These are phyloP conservation scores for Callimorpha dominula DNA, from an alignment of 2,888 invertebrate species.

Conservation along the genomic window DNA sequence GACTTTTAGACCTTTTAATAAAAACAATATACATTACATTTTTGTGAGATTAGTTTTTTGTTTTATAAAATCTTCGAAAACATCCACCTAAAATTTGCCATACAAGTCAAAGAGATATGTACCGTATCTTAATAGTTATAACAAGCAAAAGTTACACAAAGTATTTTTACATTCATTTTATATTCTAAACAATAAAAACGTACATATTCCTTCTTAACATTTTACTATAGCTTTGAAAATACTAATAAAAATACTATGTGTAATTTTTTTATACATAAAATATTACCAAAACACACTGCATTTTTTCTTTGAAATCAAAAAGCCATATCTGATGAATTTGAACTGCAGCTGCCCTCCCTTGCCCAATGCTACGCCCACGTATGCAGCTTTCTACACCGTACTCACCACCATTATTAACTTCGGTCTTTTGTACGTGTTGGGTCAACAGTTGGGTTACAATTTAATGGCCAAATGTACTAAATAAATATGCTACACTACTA, in stretches of 20 bases:
- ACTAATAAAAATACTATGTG: background rate
- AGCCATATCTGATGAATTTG: no score
- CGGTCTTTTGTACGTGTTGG: no score
- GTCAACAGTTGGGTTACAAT: no score
- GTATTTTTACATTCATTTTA: conserved; percentile 7
- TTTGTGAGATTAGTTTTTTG: conserved; percentile 29
- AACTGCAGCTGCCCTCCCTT: no score
- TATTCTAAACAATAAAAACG: conserved; percentile 6
- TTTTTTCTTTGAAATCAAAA: background rate
- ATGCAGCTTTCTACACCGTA: no score
- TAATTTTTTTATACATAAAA: background rate
- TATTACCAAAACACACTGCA: conserved; percentile 5
- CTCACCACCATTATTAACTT: background rate
- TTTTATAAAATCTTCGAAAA: conserved; percentile 55
- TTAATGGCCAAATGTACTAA: no score
- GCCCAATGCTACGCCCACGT: no score
- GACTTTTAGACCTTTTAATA: conserved; percentile 3
- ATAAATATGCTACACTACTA: no score
- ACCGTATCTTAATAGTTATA: conserved; percentile 40
- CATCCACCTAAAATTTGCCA: conserved; percentile 39
- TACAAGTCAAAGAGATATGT: conserved; percentile 44
- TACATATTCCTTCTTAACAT: background rate
- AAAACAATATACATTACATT: conserved; percentile 16
- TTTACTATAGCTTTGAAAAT: background rate
- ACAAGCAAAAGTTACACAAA: conserved; percentile 32